Conservation (phyloP, 2,888 invertebrate species). For the Sepioteuthis lessoniana region DNA sequence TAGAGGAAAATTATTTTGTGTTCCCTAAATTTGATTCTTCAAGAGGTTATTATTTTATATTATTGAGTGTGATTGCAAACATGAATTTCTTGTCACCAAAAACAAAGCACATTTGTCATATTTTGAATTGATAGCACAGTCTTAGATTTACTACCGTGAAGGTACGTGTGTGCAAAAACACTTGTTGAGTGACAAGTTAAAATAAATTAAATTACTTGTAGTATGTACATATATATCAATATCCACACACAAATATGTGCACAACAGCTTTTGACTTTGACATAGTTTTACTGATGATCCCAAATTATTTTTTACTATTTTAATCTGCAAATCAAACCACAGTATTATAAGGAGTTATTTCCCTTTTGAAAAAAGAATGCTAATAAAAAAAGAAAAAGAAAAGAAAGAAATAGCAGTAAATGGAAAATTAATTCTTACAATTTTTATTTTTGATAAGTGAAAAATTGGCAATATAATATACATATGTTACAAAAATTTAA, state of each 20-base stretch:
- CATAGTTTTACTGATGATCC: neutral
- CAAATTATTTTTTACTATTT: neutral
- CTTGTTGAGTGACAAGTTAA: neutral
- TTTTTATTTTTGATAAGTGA: neutral
- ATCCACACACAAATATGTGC: neutral
- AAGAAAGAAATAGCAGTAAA: neutral
- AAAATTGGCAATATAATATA: neutral
- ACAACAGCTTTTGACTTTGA: neutral
- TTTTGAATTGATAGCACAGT: neutral
- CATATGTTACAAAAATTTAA: neutral
- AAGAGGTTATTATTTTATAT: neutral
- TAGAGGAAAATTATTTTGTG: constrained; percentile 12
- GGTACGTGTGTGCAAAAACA: neutral
- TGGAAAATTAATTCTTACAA: neutral
- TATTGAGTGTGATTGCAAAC: neutral
- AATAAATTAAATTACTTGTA: neutral
- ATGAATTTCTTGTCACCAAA: neutral
- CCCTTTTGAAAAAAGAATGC: neutral
- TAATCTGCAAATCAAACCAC: neutral
- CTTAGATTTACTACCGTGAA: neutral
- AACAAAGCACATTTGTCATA: neutral
- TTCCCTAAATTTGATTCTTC: neutral
- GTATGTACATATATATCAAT: neutral
- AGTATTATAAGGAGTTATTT: neutral
- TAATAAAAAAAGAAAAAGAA: neutral